Base-by-base conservation (phyloP, 2,797 vertebrate genomes). In the Etheostoma nigrum region DNA sequence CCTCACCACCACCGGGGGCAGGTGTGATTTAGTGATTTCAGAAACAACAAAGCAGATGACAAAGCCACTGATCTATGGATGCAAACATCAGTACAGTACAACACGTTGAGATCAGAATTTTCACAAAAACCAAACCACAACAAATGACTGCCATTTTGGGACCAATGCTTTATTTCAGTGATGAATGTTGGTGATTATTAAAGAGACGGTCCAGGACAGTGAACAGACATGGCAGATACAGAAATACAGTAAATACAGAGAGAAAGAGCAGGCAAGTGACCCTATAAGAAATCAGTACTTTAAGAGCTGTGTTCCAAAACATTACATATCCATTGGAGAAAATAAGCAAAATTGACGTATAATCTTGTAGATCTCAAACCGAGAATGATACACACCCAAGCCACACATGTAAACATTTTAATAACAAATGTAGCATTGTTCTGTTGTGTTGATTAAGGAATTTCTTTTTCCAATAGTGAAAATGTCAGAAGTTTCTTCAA, bases 141-240 rank as follows among this genome's bases (percentile, higher is more conserved):
- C 54, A 52, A 62, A 36, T 10, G 3, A 6, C 48, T 77, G 63
- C 47, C 49, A 47, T 81, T 83, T 57, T 67, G 74, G 79, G 89
- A 89, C 67, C 75, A 54, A 81, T 80, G 82, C 78, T 92, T 92
- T 92, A 92, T 92, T 92, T 84, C 49, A 63, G 53, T 76, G 77
- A 76, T 85, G 83, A 53, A 65, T 77, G 68, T 78, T 58, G 59
- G 70, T 86, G 87, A 65, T 63, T 78, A 79, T 78, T 82, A 51
- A 57, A 68, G 78, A 85, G 67, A 79, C 40, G 19, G 77, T 57
- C 70, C 76, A 82, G 64, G 81, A 81, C 73, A 84, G 67, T 83
- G 67, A 84, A 70, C 65, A 86, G 77, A 87, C 83, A 79, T 33
- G 69, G 82, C 79, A 66, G 57, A 82, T 23, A 23, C 21, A 23